phyloP scores from a whole-genome alignment of 2,888 invertebrate species.

The Lamellibrachia satsuma region DNA sequence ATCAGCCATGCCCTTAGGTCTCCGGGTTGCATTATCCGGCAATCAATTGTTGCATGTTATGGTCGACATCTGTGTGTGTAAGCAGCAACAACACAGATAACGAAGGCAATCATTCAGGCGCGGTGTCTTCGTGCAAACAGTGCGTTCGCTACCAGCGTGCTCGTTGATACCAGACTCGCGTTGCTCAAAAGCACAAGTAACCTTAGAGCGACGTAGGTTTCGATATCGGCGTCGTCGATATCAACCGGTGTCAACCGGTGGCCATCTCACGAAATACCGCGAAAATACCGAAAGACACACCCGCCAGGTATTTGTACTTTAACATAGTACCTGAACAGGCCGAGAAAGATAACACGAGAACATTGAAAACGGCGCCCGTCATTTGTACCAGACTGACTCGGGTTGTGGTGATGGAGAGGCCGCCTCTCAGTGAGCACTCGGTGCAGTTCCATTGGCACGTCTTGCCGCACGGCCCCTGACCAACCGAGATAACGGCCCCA shows the following conservation, averaged over 20 bases:
- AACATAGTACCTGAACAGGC: not conserved
- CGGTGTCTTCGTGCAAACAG: not conserved
- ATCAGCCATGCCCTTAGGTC: not conserved
- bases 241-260: not conserved
- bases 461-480: not conserved
- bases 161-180: not conserved
- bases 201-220: not conserved
- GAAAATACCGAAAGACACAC: too few species aligned
- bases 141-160: not conserved
- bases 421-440: not conserved
- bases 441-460: not conserved
- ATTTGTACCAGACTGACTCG: not conserved
- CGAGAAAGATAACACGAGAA: not conserved
- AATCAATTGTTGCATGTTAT: not conserved
- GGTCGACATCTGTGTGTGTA: not conserved
- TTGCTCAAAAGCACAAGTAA: not conserved
- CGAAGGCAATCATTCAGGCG: not conserved
- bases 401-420: not conserved
- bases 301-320: not conserved
- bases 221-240: too few species aligned
- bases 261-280: not conserved
- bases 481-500: not conserved
- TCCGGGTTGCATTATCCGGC: not conserved
- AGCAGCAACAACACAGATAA: not conserved
- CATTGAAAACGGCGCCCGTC: not conserved